A percentile compares a stretch with the other conserved stretches of the same genome.
Evolutionary conservation across 2,888 invertebrate genomes (phyloP).

Genomic region (Clanis bilineata): DNA sequence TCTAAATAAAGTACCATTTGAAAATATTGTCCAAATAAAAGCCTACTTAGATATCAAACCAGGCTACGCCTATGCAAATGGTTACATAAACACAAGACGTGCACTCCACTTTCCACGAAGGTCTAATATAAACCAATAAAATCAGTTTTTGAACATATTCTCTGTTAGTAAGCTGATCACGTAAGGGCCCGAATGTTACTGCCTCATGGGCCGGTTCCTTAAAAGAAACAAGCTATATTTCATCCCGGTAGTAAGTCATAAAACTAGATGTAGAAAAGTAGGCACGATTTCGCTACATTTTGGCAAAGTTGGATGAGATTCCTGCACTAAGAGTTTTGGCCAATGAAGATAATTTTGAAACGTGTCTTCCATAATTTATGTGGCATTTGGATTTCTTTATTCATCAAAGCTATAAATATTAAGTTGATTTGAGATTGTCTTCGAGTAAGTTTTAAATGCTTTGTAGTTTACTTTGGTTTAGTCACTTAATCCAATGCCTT

Average conservation of each 20-base stretch:
- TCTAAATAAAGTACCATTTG: too few relatives aligned
- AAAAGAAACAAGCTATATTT: constrained; percentile 13
- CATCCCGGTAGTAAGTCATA: constrained; percentile 5
- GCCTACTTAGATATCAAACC: neutral
- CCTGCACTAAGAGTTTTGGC: neutral
- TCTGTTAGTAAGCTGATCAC: neutral
- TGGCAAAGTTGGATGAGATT: constrained; percentile 9
- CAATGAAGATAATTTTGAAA: neutral
- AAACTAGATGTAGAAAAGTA: neutral
- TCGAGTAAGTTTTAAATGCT: too few relatives aligned
- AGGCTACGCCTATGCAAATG: neutral
- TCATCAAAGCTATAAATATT: too few relatives aligned
- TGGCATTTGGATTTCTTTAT: too few relatives aligned
- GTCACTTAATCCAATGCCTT: too few relatives aligned
- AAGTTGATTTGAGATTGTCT: too few relatives aligned
- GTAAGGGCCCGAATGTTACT: neutral
- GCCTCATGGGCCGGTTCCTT: neutral
- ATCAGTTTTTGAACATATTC: constrained; percentile 11
- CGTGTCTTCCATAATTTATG: neutral
- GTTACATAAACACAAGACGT: neutral
- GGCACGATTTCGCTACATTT: neutral
- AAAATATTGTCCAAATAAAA: too few relatives aligned
- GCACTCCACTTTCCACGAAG: neutral
- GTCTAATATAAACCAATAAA: constrained; percentile 5
- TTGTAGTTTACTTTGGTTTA: too few relatives aligned